phyloP scores from a whole-genome alignment of 1,140 invertebrate genomes.

The Eumaeus atala region DNA sequence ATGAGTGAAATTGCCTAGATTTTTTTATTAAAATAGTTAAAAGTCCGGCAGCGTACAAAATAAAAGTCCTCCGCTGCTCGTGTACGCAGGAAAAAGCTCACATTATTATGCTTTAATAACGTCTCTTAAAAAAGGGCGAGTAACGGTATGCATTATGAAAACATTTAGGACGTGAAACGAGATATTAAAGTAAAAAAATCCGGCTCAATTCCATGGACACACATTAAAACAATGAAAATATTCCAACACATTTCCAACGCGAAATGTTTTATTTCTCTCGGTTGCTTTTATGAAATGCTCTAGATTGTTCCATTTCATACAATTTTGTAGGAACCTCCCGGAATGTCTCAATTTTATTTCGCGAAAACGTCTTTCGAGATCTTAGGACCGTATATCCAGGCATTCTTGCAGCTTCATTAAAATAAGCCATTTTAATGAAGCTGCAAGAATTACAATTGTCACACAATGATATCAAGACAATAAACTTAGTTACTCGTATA shows the following conservation, averaged over 20 bases:
- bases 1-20: too few relatives aligned
- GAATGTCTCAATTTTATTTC: conserved; percentile 11
- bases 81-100: not conserved
- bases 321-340: conserved; percentile 11
- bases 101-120: not conserved
- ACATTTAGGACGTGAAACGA: conserved; percentile 4
- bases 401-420: too few relatives aligned
- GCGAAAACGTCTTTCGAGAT: not conserved
- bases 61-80: not conserved
- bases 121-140: not conserved
- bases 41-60: conserved; percentile 3
- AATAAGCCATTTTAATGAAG: conserved; percentile 11
- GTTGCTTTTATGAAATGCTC: conserved; percentile 12
- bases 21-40: conserved; percentile 6
- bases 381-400: not conserved
- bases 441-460: not conserved
- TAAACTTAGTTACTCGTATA: too few relatives aligned
- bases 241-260: conserved; percentile 12
- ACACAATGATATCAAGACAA: too few relatives aligned
- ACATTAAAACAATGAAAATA: conserved; percentile 18
- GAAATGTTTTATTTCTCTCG: conserved; percentile 13
- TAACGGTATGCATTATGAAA: not conserved
- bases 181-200: conserved; percentile 12
- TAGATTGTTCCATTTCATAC: conserved; percentile 16
- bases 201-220: conserved; percentile 11